Base-by-base conservation (phyloP, 2,888 invertebrate species). In the Lasioglossum villosulum region DNA sequence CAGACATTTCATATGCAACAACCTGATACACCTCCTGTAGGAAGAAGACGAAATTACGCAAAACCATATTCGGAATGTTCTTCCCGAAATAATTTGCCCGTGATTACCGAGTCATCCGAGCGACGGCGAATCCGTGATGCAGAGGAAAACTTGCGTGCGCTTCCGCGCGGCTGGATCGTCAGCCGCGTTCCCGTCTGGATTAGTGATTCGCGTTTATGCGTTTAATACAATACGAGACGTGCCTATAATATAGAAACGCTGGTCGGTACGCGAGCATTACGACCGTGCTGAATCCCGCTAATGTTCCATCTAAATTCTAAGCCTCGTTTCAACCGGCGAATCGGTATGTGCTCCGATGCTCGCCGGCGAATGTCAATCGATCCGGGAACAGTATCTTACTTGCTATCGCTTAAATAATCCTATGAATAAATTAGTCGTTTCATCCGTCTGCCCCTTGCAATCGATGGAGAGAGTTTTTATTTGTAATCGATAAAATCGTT, bases 341-440 rank as follows among this genome's bases (percentile, higher is more conserved):
- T 77, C 73, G 34, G 74, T 78, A 45, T 45, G 72, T 59, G 56
- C 16, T 37, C 30, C 42, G 76, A 34, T 27, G 45, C 19, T 74
- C 45, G n/a, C 0, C 45, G 19, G n/a, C 45, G 75, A 78, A 72
- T 82, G 75, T 82, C 75, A 78, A 82, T 83, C 84, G 82, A 75
- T 68, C 2, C 14, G 19, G 52, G 6, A 75, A 71, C 82, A 66
- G 30, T 82, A 72, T 78, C 78, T 71, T 72, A 37, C 37, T 10
- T 27, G n/a, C 16, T 10, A n/a, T 14, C 45, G 72, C 19, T 52
- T 59, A 70, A 78, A 59, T 39, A 73, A 88, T 63, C 80, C 79
- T 5, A 71, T 78, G 75, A 86, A 88, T 86, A 83, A 88, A 88
- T 88, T 80, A 85, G 72, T 42, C 42, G 14, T 42, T 42, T 42